These are phyloP conservation scores for Hylia prasina DNA, from an alignment of 2,113 vertebrate species.

Conservation along the genomic window DNA sequence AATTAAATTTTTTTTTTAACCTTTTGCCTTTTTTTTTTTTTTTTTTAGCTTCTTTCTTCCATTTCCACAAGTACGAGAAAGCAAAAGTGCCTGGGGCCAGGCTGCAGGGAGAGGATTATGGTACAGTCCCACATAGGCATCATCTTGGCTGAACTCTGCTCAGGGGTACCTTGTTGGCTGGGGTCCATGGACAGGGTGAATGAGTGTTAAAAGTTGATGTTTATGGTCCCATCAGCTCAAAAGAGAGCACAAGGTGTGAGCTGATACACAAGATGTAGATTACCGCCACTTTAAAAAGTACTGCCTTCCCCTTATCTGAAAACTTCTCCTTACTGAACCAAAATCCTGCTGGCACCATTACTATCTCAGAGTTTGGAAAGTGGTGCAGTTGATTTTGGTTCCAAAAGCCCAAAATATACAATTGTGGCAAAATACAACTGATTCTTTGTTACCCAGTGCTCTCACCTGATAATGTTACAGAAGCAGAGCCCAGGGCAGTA, in stretches of 20 bases:
- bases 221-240: not conserved
- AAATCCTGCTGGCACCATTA: not conserved
- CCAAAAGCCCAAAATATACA: not conserved
- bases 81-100: not conserved
- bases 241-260: not conserved
- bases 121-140: not conserved
- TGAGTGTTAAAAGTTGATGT: not conserved
- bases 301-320: not conserved
- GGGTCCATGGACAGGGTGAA: not conserved
- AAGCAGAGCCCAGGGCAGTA: not conserved
- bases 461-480: not conserved
- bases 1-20: not conserved
- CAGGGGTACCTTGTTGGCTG: not conserved
- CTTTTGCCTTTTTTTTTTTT: not conserved
- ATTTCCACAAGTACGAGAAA: not conserved
- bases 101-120: not conserved
- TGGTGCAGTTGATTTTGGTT: not conserved
- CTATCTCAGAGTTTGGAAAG: not conserved
- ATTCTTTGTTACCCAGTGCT: not conserved
- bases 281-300: not conserved
- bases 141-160: not conserved
- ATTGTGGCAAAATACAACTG: not conserved
- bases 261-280: not conserved
- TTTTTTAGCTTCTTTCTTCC: not conserved
- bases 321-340: not conserved